phyloP scores from a whole-genome alignment of 2,797 vertebrate species.

The Hippocampus kuda region DNA sequence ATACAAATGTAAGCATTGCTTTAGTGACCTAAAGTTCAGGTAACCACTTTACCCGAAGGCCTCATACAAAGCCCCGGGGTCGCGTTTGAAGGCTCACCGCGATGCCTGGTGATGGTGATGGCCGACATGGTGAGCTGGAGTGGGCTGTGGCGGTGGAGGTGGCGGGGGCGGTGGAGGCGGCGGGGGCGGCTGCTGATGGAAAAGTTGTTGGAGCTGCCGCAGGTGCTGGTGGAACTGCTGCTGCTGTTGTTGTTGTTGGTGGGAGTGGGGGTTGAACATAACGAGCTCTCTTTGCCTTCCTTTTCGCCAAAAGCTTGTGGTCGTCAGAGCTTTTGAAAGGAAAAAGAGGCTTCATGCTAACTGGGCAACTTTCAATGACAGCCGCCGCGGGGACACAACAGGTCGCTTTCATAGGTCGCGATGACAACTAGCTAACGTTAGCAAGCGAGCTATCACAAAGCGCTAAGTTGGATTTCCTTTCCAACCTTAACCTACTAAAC shows the following conservation, averaged over 20 bases:
- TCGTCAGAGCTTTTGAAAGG: constrained; percentile 12
- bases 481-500: neutral
- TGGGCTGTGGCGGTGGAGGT: constrained; percentile 64
- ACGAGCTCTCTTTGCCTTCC: constrained; percentile 23
- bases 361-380: constrained; percentile 9
- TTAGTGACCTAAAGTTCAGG: neutral
- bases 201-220: constrained; percentile 72
- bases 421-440: constrained; percentile 36
- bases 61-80: constrained; percentile 27
- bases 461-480: neutral
- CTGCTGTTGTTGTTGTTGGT: constrained; percentile 68
- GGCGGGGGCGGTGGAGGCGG: constrained; percentile 67
- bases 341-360: neutral
- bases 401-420: constrained; percentile 34
- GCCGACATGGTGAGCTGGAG: constrained; percentile 66
- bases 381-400: constrained; percentile 32
- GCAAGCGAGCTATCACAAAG: constrained; percentile 33
- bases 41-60: constrained; percentile 16
- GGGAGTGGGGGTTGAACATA: constrained; percentile 77
- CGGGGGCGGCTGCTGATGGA: constrained; percentile 62
- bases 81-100: constrained; percentile 67
- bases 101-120: constrained; percentile 70
- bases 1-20: neutral
- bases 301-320: neutral
- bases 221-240: constrained; percentile 76